Base-by-base conservation (phyloP, 2,888 invertebrate genomes). In the Dryocosmus kuriphilus region DNA sequence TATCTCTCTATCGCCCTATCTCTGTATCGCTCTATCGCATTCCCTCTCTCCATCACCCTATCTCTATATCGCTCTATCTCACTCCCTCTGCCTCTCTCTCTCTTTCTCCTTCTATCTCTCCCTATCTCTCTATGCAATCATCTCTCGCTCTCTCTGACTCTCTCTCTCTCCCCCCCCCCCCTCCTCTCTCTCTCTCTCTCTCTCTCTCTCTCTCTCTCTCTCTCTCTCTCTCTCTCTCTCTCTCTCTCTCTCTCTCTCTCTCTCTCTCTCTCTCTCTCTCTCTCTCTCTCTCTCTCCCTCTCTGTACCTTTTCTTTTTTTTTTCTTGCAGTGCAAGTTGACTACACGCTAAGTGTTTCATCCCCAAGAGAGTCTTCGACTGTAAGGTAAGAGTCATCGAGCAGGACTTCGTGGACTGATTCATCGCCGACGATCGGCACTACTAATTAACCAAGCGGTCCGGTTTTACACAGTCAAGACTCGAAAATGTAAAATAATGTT, bases 361-460 rank as follows among this genome's bases (percentile, higher is more conserved):
- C 77, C 79, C 77, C 77, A 71, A 61, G 65, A 38, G 46, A 60
- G 61, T 61, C 67, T 55, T 35, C 30, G 74, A 19, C 74, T 24
- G 11, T 61, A 9, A 32, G n/a, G n/a, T 61, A 27, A 32, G 27
- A 61, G 73, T 77, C 41, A 77, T 35, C 51, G 55, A 51, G 63
- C 46, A 32, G 76, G 62, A 62, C 71, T 77, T 76, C 77, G 79
- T 78, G 65, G 82, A 84, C 82, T 83, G 86, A 88, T 88, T 88
- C 86, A 87, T 88, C 85, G 85, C 84, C 82, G 83, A 81, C 77
- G 84, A 85, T 85, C 84, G 81, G 82, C 80, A 85, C 83, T 87
- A 87, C 88, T 87, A 88, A 88, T 88, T 88, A 88, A 86, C 85
- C 83, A 77, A 83, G 78, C 83, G 83, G 88, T 88, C 88, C 88